Conservation (phyloP, 2,113 vertebrate genomes). For the Eclectus roratus region DNA sequence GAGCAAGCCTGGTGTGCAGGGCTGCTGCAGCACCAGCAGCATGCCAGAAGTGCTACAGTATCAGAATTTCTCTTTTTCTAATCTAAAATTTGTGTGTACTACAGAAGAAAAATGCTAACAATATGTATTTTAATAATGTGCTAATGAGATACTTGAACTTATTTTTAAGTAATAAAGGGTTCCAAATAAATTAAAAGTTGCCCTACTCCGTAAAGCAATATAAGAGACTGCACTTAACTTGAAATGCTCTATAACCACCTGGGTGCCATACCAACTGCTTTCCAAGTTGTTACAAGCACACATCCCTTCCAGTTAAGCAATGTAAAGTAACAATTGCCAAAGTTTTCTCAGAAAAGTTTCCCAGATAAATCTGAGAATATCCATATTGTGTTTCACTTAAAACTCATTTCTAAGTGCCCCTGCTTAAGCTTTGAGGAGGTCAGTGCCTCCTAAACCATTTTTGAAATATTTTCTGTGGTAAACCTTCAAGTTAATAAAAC, state of each 20-base stretch:
- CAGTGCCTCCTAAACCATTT: background rate
- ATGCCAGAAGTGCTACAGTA: background rate
- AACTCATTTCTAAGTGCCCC: background rate
- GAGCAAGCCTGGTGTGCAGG: fast-evolving
- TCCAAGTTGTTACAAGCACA: slow-evolving; percentile 1
- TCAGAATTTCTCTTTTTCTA: no score
- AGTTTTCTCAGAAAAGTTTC: slow-evolving; percentile 37
- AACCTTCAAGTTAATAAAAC: background rate
- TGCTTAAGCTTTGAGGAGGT: slow-evolving; percentile 3
- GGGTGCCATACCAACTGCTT: background rate
- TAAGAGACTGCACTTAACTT: background rate
- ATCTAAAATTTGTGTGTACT: background rate
- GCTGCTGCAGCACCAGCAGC: background rate
- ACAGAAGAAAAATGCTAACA: background rate
- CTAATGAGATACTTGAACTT: background rate
- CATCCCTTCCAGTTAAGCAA: background rate
- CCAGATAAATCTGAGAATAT: slow-evolving; percentile 8
- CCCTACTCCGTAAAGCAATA: background rate
- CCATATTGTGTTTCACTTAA: slow-evolving; percentile 13
- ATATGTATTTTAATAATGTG: background rate
- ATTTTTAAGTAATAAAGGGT: background rate
- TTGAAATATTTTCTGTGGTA: background rate
- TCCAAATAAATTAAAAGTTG: background rate
- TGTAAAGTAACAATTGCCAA: slow-evolving; percentile 33
- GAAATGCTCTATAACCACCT: slow-evolving; percentile 27